Base-by-base conservation (phyloP, 2,797 vertebrate genomes). In the Aulostomus chinensis region DNA sequence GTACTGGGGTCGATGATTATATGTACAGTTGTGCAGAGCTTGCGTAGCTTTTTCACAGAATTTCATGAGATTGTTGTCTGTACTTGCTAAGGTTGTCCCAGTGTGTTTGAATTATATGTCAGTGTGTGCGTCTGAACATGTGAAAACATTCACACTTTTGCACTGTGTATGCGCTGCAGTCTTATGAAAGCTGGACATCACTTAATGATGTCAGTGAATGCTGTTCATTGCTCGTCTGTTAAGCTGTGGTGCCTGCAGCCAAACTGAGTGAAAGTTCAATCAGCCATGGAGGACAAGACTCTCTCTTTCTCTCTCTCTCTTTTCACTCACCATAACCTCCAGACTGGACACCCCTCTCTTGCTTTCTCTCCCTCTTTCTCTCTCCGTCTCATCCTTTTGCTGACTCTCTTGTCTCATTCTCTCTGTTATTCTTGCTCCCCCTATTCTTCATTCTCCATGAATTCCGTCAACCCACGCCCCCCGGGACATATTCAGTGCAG, bases 181-280 rank as follows among this genome's bases (percentile, higher is more conserved):
- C 13, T 63, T 37, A 34, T 40, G 29, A 63, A 58, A 64, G 58
- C 39, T 30, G 31, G 31, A 37, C 47, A 48, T 73, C 50, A 58
- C 45, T 47, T 28, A 55, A 24, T 52, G 36, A 78, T 73, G 65
- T 53, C 58, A 60, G 57, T 24, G 60, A 64, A 52, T 20, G 31
- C 46, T 62, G 45, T 43, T 71, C 58, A 51, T 66, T 46, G 21
- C 47, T 69, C 41, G 20, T 77, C 62, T 58, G 68, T 77, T 70
- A 78, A 58, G 13, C 58, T 66, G 32, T 21, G 50, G 56, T 34
- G 58, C 83, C 68, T 61, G 41, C 17, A 63, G 78, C 63, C 2
- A 68, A 66, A 56, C 50, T 36, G 13, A 53, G 33, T 38, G 34
- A 52, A 62, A 62, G 53, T 21, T 73, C 58, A 81, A 46, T 46